phyloP scores from a whole-genome alignment of 2,888 invertebrate species.

The Euproctis similis region DNA sequence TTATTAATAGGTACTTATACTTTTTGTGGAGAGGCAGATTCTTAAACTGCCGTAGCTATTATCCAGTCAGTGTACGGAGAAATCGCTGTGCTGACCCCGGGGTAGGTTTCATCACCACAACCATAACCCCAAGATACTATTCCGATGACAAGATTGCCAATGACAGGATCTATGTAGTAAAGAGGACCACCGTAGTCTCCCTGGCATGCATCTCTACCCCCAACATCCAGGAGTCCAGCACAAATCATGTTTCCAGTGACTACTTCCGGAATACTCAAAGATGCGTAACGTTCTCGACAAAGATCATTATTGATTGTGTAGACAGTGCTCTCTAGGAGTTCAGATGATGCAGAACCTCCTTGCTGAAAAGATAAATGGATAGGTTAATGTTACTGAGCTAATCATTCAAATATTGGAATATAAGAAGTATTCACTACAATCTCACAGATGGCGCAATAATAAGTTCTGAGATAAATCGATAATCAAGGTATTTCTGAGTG shows the following conservation, averaged over 20 bases:
- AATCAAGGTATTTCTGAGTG: no score
- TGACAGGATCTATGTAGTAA: slow-evolving; percentile 16
- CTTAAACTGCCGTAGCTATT: slow-evolving; percentile 15
- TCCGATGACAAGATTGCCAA: slow-evolving; percentile 45
- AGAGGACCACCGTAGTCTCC: slow-evolving; percentile 56
- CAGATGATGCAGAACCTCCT: slow-evolving; percentile 8
- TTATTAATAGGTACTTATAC: no score
- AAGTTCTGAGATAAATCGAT: no score
- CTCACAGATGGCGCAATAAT: no score
- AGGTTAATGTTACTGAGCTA: no score
- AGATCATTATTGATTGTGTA: slow-evolving; percentile 3
- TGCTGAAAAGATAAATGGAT: no score
- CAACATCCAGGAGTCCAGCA: slow-evolving; percentile 28
- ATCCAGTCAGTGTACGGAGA: slow-evolving; percentile 40
- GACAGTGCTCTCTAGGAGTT: slow-evolving; percentile 5
- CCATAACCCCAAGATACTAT: slow-evolving; percentile 63
- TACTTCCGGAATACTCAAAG: slow-evolving; percentile 5
- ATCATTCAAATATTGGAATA: no score
- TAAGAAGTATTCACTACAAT: no score
- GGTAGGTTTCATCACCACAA: slow-evolving; percentile 50
- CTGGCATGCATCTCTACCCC: slow-evolving; percentile 27
- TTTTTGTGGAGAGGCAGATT: no score
- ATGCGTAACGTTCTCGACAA: slow-evolving; percentile 8
- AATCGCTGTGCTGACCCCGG: slow-evolving; percentile 63
- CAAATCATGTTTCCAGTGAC: slow-evolving; percentile 43